phyloP scores from a whole-genome alignment of 2,797 vertebrate genomes.

The Pantherophis vulpinus region DNA sequence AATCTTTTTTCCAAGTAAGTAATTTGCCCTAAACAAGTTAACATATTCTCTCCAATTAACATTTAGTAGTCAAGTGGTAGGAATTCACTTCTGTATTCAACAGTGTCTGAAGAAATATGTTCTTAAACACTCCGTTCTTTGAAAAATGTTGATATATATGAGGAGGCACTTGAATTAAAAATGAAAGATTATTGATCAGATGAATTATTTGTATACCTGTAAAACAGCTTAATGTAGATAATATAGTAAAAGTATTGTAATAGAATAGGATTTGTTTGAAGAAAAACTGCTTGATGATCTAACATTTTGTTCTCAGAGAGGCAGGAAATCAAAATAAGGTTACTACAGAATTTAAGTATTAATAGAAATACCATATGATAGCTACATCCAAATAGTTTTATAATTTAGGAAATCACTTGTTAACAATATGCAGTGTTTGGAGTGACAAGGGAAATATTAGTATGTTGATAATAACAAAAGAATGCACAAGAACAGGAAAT shows the following conservation, averaged over 20 bases:
- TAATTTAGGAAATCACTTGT: background rate
- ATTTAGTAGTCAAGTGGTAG: background rate
- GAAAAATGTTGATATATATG: background rate
- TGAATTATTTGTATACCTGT: background rate
- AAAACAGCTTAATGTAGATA: background rate
- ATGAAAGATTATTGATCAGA: background rate
- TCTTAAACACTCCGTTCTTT: background rate
- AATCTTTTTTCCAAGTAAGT: background rate
- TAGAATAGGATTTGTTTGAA: background rate
- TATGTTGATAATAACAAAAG: background rate
- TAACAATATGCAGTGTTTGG: background rate
- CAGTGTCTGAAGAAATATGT: background rate
- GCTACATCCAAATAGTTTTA: background rate
- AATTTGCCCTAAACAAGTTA: background rate
- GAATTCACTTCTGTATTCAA: background rate
- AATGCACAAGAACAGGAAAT: background rate
- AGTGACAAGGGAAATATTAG: background rate
- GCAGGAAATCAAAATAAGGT: background rate
- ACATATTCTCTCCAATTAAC: background rate
- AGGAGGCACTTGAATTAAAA: background rate
- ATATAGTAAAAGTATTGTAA: background rate
- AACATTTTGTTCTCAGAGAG: background rate
- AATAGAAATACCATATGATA: background rate
- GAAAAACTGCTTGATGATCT: background rate
- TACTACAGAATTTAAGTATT: background rate